Base-by-base conservation (phyloP, 2,797 vertebrate genomes). In the Momotus momota region DNA sequence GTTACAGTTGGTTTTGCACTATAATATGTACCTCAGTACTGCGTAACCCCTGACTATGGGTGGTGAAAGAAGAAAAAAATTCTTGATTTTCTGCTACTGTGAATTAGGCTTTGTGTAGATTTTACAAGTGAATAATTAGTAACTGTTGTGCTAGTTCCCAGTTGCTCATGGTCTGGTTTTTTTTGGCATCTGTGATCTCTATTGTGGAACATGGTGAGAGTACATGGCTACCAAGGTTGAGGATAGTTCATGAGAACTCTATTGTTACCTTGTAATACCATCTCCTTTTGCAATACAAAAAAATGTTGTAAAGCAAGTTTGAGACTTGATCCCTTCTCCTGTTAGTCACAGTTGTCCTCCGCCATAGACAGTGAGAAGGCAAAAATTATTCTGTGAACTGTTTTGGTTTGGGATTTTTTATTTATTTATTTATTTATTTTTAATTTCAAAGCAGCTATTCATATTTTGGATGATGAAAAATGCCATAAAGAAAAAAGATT, bases 101-200 rank as follows among this genome's bases (percentile, higher is more conserved):
- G 81, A 84, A 62, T 85, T 57, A 35, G 35, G 35, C 35, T 35
- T 35, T 35, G 35, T 35, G 35, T 35, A 35, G 35, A 35, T 84
- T 78, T 45, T 79, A 64, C 35, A 64, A 83, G 80, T 78, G 92
- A 97, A 87, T 96, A 38, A 72, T 97, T 75, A 58, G 81, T 94
- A 33, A 29, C 31, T 57, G 0, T 7, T 81, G 45, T 49, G 11
- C 31, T 55, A 25, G 48, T 75, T 88, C 14, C 17, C 16, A 7
- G 5, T 45, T 77, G 66, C 13, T 64, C 9, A 0, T 12, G 27
- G 8, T 35, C 38, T 75, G 10, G 48, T 70, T 12, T 80, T 79
- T 70, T 22, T 29, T 1, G 0, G 10, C 33, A 40, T 49, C 60
- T 73, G 26, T 66, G 52, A 12, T 57, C 35, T 71, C 21, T 16